These are phyloP conservation scores for Arvicanthis niloticus DNA, from an alignment of 2,113 vertebrate species.

Conservation along the genomic window DNA sequence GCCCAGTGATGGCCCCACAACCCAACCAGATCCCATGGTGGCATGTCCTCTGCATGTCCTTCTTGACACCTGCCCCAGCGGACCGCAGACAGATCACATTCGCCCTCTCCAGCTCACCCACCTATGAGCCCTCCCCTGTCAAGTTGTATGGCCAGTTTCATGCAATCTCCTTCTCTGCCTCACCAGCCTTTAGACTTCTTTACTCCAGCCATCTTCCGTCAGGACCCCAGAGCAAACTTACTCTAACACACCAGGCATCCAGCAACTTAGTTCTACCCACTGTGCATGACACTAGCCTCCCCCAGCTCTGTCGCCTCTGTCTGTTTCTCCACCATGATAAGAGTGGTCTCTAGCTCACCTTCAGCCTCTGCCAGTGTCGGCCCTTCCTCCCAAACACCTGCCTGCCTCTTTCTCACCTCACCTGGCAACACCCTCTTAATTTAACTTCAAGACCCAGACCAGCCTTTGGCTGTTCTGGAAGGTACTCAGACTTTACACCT, in stretches of 20 bases:
- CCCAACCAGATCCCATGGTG: neutral
- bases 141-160: neutral
- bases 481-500: neutral
- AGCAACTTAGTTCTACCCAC: neutral
- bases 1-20: neutral
- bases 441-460: neutral
- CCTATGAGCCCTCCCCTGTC: neutral
- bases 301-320: neutral
- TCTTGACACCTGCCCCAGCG: neutral
- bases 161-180: neutral
- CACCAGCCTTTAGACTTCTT: neutral
- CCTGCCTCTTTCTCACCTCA: neutral
- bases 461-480: neutral
- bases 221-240: neutral
- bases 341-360: accelerated
- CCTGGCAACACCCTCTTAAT: neutral
- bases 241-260: neutral
- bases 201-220: neutral
- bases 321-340: neutral
- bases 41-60: neutral
- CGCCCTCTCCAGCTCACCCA: neutral
- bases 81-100: neutral
- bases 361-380: neutral
- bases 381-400: neutral
- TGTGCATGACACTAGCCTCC: accelerated